These are phyloP conservation scores for Heterocephalus glaber DNA, from an alignment of 2,113 vertebrate species.

Conservation along the genomic window DNA sequence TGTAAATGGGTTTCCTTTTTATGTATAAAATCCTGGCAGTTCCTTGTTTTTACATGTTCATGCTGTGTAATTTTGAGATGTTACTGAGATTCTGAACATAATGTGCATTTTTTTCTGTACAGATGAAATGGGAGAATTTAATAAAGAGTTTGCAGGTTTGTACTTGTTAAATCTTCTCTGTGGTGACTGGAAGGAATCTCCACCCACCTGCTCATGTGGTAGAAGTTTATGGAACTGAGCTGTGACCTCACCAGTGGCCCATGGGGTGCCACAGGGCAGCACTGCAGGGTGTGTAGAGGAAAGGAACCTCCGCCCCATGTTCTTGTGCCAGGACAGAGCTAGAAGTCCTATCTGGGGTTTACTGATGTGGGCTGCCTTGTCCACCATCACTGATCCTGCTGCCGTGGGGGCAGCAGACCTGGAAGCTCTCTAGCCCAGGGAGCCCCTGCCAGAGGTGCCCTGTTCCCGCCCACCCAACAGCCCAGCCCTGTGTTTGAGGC, in stretches of 20 bases:
- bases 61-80: slow-evolving; percentile 91
- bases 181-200: slow-evolving; percentile 57
- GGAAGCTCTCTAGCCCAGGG: fast-evolving
- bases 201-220: not conserved
- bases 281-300: not conserved
- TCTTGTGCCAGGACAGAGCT: not conserved
- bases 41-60: slow-evolving; percentile 87
- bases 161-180: slow-evolving; percentile 83
- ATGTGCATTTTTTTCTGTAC: slow-evolving; percentile 93
- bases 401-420: not conserved
- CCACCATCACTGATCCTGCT: not conserved
- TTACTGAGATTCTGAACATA: slow-evolving; percentile 91
- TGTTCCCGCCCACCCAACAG: not conserved
- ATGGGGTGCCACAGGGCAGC: not conserved
- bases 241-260: not conserved
- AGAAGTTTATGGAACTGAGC: not conserved
- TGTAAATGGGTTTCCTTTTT: slow-evolving; percentile 87
- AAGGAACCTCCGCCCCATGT: not conserved
- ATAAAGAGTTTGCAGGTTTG: slow-evolving; percentile 97
- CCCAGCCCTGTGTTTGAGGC: not conserved
- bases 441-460: not conserved
- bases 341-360: not conserved
- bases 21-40: slow-evolving; percentile 86
- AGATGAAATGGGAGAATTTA: slow-evolving; percentile 96
- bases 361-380: not conserved